Percentiles rank a stretch among this genome's conserved stretches.
Evolutionary conservation across 2,797 vertebrate species (phyloP).

Genomic region (Clarias platycephalus): DNA sequence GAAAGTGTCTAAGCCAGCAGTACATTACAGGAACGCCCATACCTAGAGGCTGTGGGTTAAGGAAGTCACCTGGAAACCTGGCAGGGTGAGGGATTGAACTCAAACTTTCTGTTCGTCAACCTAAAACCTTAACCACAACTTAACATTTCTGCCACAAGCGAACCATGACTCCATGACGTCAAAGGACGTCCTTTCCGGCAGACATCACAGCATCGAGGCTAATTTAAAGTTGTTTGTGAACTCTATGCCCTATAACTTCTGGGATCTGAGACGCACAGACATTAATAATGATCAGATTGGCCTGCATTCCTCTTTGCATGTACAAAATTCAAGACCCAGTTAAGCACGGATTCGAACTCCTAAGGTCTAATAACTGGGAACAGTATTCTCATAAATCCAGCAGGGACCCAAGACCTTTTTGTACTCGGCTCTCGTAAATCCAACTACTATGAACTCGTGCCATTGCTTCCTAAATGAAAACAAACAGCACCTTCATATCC

Average conservation of each 20-base stretch:
- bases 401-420: conserved; percentile 11
- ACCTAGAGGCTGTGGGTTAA: too few relatives aligned
- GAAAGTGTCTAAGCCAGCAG: neutral
- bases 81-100: neutral
- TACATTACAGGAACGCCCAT: neutral
- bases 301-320: neutral
- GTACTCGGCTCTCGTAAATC: conserved; percentile 10
- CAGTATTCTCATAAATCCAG: conserved; percentile 26
- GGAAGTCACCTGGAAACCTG: neutral
- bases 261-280: conserved; percentile 6
- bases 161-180: neutral
- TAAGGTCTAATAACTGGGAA: conserved; percentile 3
- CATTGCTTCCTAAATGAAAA: conserved; percentile 35
- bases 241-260: neutral
- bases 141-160: neutral
- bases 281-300: neutral
- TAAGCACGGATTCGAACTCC: conserved; percentile 2
- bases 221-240: conserved; percentile 14
- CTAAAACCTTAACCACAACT: neutral
- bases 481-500: conserved; percentile 48
- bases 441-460: conserved; percentile 31
- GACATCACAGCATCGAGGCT: neutral
- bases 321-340: neutral
- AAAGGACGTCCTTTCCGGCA: neutral
- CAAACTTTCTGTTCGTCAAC: neutral